Percentiles rank a stretch among this genome's conserved stretches.
Conservation (phyloP, 37 sponge, comb jelly and placozoan species). For the Geodia barretti region DNA sequence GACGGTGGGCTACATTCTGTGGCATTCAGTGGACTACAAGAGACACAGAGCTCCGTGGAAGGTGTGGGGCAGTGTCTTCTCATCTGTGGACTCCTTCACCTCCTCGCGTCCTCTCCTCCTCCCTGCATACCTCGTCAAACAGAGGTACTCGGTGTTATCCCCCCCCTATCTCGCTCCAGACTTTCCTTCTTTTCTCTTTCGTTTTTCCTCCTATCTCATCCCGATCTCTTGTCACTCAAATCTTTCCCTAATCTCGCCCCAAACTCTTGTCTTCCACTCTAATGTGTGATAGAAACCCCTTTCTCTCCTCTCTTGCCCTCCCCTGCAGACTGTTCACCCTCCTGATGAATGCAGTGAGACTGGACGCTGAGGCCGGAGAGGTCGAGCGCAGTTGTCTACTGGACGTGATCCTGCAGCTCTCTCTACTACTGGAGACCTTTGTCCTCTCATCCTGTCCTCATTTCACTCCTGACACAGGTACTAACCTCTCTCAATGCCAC, state of each 20-base stretch:
- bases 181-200: no score
- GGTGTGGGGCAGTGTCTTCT: constrained; percentile 61
- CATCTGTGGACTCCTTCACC: constrained; percentile 50
- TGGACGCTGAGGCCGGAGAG: constrained; percentile 18
- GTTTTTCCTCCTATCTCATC: no score
- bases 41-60: constrained; percentile 30
- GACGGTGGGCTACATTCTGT: constrained; percentile 39
- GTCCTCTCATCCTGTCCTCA: constrained; percentile 29
- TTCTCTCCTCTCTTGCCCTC: neutral
- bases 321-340: constrained; percentile 18
- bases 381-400: neutral
- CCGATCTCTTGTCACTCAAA: no score
- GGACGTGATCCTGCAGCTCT: constrained; percentile 28
- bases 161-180: neutral
- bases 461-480: neutral
- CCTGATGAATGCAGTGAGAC: constrained; percentile 19
- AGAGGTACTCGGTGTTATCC: constrained; percentile 40
- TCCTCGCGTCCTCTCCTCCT: constrained; percentile 21
- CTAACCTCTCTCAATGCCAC: neutral
- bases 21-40: constrained; percentile 7
- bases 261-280: no score
- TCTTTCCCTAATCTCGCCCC: no score
- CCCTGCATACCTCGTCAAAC: constrained; percentile 45
- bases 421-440: constrained; percentile 57
- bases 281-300: no score